Evolutionary conservation across 2,797 vertebrate genomes (phyloP).

Genomic region (Lacerta agilis): DNA sequence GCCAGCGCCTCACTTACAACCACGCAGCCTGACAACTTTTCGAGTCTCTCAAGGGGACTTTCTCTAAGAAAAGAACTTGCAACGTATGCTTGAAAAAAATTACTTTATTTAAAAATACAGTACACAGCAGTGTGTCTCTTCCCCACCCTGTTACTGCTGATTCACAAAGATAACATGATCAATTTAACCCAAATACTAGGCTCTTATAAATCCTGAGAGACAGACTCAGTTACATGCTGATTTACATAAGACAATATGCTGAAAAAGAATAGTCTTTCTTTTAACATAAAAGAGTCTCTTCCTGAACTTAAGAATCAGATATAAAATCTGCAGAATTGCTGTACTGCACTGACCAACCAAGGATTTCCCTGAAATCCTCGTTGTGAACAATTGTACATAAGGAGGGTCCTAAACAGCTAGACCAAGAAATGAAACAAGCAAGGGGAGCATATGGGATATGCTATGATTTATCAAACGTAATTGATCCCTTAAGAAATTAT

Average conservation of each 20-base stretch:
- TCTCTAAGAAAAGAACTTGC: neutral
- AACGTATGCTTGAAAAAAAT: constrained; percentile 36
- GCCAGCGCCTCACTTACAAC: constrained; percentile 11
- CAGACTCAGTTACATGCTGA: constrained; percentile 76
- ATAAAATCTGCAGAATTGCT: constrained; percentile 75
- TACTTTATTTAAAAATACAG: constrained; percentile 81
- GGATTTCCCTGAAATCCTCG: constrained; percentile 74
- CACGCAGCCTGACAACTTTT: neutral
- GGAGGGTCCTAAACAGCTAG: constrained; percentile 68
- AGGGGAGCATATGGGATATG: constrained; percentile 68
- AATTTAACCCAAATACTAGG: constrained; percentile 76
- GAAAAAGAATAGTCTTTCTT: constrained; percentile 78
- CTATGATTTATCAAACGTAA: constrained; percentile 69
- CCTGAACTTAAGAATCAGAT: constrained; percentile 78
- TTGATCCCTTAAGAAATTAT: constrained; percentile 48
- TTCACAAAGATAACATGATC: constrained; percentile 76
- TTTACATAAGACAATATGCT: constrained; percentile 74
- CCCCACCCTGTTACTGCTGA: constrained; percentile 75
- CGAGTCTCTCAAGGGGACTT: neutral
- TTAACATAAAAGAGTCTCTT: constrained; percentile 83
- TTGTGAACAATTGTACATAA: constrained; percentile 68
- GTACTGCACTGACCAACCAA: constrained; percentile 75
- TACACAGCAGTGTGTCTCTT: constrained; percentile 78
- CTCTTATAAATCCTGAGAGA: constrained; percentile 81
- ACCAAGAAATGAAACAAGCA: constrained; percentile 66